A percentile compares a stretch with the other conserved stretches of the same genome.
Evolutionary conservation across 2,888 invertebrate species (phyloP).

Genomic region (Agrotis ipsilon): DNA sequence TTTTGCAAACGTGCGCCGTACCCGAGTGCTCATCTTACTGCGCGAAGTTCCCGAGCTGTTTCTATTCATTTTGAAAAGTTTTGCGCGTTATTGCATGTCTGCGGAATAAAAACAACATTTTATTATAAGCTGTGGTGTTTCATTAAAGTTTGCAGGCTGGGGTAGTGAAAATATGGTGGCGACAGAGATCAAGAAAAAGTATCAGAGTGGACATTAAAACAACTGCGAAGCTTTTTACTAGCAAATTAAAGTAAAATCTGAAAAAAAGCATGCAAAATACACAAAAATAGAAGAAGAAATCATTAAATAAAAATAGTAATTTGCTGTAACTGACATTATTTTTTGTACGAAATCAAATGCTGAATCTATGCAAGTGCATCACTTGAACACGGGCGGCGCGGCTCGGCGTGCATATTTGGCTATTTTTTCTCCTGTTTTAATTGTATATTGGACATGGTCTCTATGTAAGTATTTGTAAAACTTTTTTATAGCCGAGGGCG

Average conservation of each 20-base stretch:
- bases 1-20: constrained; percentile 62
- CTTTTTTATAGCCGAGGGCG: neutral
- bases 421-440: too few species aligned
- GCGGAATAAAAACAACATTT: constrained; percentile 50
- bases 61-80: constrained; percentile 59
- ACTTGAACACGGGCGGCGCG: too few species aligned
- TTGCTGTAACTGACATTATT: too few species aligned
- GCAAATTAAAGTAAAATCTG: neutral
- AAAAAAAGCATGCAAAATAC: neutral
- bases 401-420: too few species aligned
- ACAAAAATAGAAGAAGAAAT: neutral
- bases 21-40: constrained; percentile 53
- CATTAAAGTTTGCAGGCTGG: constrained; percentile 44
- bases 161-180: constrained; percentile 5
- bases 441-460: too few species aligned
- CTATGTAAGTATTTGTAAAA: too few species aligned
- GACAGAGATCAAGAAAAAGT: neutral
- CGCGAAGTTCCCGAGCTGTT: constrained; percentile 60
- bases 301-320: too few species aligned
- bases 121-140: constrained; percentile 40
- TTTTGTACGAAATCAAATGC: too few species aligned
- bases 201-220: neutral
- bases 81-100: constrained; percentile 59
- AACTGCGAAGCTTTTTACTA: neutral
- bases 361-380: too few species aligned